These are phyloP conservation scores for Nowickia ferox DNA, from an alignment of 2,888 invertebrate genomes.

Conservation along the genomic window DNA sequence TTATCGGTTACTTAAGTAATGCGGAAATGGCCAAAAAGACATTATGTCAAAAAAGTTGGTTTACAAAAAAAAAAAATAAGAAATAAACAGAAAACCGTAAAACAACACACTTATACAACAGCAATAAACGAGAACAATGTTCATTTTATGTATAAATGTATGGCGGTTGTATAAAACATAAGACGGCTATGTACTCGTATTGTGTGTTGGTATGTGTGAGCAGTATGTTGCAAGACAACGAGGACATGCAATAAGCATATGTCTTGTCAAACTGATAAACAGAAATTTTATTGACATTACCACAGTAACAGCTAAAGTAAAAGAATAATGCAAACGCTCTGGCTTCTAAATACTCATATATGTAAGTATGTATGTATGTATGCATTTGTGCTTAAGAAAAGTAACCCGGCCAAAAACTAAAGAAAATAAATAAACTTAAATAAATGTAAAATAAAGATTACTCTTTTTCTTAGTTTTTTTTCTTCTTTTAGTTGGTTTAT, in stretches of 20 bases:
- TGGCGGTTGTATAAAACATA: slow-evolving; percentile 27
- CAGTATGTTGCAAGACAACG: slow-evolving; percentile 64
- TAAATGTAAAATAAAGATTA: slow-evolving; percentile 72
- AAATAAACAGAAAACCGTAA: slow-evolving; percentile 51
- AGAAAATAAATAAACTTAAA: slow-evolving; percentile 67
- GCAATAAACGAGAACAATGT: slow-evolving; percentile 62
- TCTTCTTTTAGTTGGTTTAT: background rate
- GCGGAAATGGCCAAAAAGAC: slow-evolving; percentile 72
- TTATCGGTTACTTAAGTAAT: slow-evolving; percentile 72
- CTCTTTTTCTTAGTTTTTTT: slow-evolving; percentile 36
- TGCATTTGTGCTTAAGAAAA: slow-evolving; percentile 34
- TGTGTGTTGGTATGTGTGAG: slow-evolving; percentile 37
- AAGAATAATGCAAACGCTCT: slow-evolving; percentile 48
- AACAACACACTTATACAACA: slow-evolving; percentile 55
- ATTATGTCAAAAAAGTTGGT: slow-evolving; percentile 69
- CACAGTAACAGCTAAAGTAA: slow-evolving; percentile 65
- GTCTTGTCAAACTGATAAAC: slow-evolving; percentile 76
- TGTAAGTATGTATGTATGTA: background rate
- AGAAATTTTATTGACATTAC: slow-evolving; percentile 76
- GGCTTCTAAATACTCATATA: slow-evolving; percentile 22
- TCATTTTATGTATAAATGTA: slow-evolving; percentile 17
- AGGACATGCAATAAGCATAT: slow-evolving; percentile 73
- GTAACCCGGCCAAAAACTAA: slow-evolving; percentile 28
- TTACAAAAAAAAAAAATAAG: slow-evolving; percentile 29
- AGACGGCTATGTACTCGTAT: background rate